A percentile compares a stretch with the other conserved stretches of the same genome.
phyloP scores from a whole-genome alignment of 1,140 invertebrate genomes.

The Drosophila burlai region DNA sequence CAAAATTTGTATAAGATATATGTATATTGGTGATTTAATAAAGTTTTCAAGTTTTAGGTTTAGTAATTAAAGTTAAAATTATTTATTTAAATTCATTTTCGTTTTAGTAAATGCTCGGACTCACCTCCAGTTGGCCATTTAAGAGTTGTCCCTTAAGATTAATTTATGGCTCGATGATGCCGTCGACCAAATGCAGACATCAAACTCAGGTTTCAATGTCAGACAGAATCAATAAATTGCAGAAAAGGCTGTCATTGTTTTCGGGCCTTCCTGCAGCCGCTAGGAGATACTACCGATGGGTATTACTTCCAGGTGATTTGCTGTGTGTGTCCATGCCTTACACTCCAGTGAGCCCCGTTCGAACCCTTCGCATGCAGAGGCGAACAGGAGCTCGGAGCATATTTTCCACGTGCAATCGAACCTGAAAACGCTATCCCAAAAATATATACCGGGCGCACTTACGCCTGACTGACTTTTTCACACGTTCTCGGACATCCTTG shows the following conservation, averaged over 20 bases:
- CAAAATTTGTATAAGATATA: no score
- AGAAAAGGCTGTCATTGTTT: constrained; percentile 51
- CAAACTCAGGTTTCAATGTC: constrained; percentile 69
- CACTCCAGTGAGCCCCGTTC: constrained; percentile 59
- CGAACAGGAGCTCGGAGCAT: constrained; percentile 40
- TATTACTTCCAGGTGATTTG: constrained; percentile 84
- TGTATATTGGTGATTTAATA: neutral
- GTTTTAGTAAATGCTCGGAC: no score
- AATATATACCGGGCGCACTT: constrained; percentile 61
- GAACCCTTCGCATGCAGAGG: constrained; percentile 36
- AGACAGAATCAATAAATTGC: constrained; percentile 79
- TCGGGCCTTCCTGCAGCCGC: constrained; percentile 14
- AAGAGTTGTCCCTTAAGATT: neutral
- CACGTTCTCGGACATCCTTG: constrained; percentile 64
- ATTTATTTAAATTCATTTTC: neutral
- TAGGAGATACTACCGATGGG: constrained; percentile 40
- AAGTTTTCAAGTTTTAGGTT: neutral
- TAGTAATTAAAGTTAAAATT: no score
- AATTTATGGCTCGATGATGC: constrained; percentile 1
- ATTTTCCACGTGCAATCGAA: constrained; percentile 54
- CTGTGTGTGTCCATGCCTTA: constrained; percentile 70
- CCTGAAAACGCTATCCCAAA: constrained; percentile 34
- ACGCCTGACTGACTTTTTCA: constrained; percentile 78
- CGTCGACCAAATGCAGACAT: constrained; percentile 50
- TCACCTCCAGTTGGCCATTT: neutral